phyloP scores from a whole-genome alignment of 1,140 invertebrate species.

The Bradynema listronoti region DNA sequence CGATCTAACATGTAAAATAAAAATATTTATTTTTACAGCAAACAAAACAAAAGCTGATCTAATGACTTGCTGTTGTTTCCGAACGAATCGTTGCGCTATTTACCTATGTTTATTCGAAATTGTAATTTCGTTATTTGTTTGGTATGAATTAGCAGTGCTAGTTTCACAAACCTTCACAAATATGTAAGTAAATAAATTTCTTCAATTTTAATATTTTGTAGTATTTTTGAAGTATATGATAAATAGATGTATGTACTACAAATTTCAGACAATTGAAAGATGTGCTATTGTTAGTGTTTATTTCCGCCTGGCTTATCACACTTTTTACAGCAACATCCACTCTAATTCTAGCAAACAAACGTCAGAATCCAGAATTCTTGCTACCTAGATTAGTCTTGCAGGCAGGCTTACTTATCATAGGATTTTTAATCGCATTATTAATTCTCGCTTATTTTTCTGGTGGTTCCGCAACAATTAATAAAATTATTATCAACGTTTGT shows the following conservation, averaged over 20 bases:
- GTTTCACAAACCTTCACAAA: conserved; percentile 4
- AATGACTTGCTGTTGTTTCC: conserved; percentile 38
- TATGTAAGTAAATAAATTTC: no score
- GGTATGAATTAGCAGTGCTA: conserved; percentile 19
- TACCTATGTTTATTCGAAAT: conserved; percentile 36
- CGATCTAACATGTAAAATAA: no score
- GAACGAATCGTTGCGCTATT: no score
- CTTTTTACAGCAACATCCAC: conserved; percentile 29
- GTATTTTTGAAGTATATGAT: no score
- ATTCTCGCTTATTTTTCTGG: conserved; percentile 31
- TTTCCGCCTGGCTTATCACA: conserved; percentile 36
- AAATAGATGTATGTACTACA: no score
- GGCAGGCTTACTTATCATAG: conserved; percentile 23
- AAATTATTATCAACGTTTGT: conserved; percentile 24
- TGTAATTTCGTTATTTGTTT: conserved; percentile 25
- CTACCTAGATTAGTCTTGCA: conserved; percentile 38
- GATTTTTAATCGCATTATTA: conserved; percentile 17
- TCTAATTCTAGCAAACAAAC: conserved; percentile 16
- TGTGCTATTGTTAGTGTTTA: conserved; percentile 24
- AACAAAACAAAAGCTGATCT: no score
- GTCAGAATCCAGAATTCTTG: conserved; percentile 29
- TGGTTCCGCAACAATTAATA: conserved; percentile 25
- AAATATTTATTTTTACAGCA: no score
- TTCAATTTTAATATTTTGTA: no score
- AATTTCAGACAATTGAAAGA: conserved; percentile 27